phyloP scores from a whole-genome alignment of 2,888 invertebrate genomes.

The Listrodromus nycthemerus region DNA sequence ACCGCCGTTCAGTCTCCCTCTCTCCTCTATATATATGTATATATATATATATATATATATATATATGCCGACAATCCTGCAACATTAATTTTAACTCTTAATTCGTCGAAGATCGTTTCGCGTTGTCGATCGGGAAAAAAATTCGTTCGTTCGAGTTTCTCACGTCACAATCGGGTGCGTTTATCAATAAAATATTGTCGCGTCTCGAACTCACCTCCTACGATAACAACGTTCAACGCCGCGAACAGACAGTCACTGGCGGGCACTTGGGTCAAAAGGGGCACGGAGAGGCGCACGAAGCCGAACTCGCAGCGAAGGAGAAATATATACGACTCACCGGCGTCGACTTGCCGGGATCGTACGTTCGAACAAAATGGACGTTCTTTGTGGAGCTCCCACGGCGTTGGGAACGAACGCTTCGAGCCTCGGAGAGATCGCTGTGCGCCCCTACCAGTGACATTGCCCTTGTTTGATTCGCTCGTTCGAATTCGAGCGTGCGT shows the following conservation, averaged over 20 bases:
- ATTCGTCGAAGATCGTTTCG: neutral
- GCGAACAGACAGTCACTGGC: conserved; percentile 80
- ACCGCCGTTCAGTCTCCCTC: neutral
- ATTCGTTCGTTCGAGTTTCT: conserved; percentile 10
- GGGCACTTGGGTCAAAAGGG: conserved; percentile 49
- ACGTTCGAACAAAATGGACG: conserved; percentile 80
- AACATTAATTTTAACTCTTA: conserved; percentile 11
- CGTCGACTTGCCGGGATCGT: conserved; percentile 82
- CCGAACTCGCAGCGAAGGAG: conserved; percentile 76
- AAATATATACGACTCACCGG: conserved; percentile 79
- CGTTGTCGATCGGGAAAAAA: conserved; percentile 8
- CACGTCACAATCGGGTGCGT: conserved; percentile 32
- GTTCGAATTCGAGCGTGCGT: conserved; percentile 74
- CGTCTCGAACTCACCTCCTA: conserved; percentile 37
- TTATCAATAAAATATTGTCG: conserved; percentile 32
- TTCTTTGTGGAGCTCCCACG: conserved; percentile 51
- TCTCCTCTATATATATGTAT: conserved; percentile 1
- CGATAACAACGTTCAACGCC: conserved; percentile 49
- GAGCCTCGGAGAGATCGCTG: conserved; percentile 2
- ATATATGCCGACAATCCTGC: conserved; percentile 4
- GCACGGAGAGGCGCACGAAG: conserved; percentile 60
- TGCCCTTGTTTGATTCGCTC: conserved; percentile 67
- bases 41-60: conserved; percentile 11
- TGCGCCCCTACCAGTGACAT: neutral
- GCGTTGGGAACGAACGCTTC: conserved; percentile 56